phyloP scores from a whole-genome alignment of 2,113 vertebrate species.

The Nesoenas mayeri region DNA sequence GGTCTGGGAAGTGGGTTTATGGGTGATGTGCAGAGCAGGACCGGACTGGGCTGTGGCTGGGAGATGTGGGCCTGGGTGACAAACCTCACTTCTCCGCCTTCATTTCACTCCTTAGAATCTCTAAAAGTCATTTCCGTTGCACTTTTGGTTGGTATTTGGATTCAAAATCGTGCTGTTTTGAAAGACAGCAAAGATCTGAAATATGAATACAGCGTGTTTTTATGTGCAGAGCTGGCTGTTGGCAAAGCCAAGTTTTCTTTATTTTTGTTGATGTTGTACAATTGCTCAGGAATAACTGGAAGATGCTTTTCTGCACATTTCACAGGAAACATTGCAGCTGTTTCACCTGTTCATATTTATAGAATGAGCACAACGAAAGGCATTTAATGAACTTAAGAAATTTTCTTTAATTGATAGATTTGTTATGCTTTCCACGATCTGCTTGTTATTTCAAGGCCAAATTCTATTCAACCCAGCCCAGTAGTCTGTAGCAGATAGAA shows the following conservation, averaged over 20 bases:
- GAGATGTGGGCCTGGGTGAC: not conserved
- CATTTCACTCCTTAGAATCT: not conserved
- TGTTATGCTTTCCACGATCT: constrained; percentile 10
- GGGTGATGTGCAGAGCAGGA: not conserved
- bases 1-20: not conserved
- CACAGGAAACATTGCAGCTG: not conserved
- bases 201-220: rapidly evolving
- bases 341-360: not conserved
- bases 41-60: rapidly evolving
- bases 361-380: constrained; percentile 30
- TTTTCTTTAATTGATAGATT: no score
- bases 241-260: not conserved
- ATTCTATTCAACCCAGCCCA: not conserved
- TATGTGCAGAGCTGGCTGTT: not conserved
- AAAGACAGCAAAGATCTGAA: not conserved
- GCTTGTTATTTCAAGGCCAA: constrained; percentile 46
- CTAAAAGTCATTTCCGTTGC: not conserved
- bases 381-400: not conserved
- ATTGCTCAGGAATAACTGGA: not conserved
- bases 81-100: not conserved
- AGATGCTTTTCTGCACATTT: not conserved
- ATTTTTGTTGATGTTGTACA: not conserved
- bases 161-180: not conserved
- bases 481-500: not conserved
- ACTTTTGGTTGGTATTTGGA: not conserved